These are phyloP conservation scores for Urocitellus parryii DNA, from an alignment of 2,113 vertebrate genomes.

Conservation along the genomic window DNA sequence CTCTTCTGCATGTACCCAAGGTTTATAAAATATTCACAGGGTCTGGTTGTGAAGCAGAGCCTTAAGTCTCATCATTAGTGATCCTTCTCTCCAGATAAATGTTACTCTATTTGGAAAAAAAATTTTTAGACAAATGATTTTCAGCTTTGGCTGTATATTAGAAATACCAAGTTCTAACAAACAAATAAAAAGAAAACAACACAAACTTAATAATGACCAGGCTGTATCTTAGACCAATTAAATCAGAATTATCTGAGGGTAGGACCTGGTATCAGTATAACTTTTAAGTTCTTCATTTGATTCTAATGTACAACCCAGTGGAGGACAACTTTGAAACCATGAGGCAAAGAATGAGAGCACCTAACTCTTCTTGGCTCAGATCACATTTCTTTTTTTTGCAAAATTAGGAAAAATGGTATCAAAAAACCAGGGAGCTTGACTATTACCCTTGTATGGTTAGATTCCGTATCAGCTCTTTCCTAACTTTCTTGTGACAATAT, in stretches of 20 bases:
- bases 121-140: not conserved
- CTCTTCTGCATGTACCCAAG: not conserved
- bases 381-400: slow-evolving; percentile 42
- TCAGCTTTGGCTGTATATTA: slow-evolving; percentile 9
- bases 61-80: not conserved
- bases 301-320: not conserved
- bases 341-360: not conserved
- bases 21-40: not conserved
- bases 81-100: not conserved
- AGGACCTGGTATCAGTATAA: not conserved
- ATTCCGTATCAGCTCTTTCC: not conserved
- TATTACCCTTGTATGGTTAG: not conserved
- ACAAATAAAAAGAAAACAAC: not conserved
- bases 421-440: not conserved
- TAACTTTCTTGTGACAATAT: slow-evolving; percentile 55
- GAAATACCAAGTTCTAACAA: slow-evolving; percentile 43
- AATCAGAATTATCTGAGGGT: not conserved
- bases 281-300: not conserved
- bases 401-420: slow-evolving; percentile 13
- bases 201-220: not conserved
- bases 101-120: not conserved
- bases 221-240: not conserved
- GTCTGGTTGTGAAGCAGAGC: not conserved
- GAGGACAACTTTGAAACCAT: not conserved
- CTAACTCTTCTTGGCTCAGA: slow-evolving; percentile 3